Evolutionary conservation across 2,888 invertebrate species (phyloP).

Genomic region (Chrysopilus asiliformis): DNA sequence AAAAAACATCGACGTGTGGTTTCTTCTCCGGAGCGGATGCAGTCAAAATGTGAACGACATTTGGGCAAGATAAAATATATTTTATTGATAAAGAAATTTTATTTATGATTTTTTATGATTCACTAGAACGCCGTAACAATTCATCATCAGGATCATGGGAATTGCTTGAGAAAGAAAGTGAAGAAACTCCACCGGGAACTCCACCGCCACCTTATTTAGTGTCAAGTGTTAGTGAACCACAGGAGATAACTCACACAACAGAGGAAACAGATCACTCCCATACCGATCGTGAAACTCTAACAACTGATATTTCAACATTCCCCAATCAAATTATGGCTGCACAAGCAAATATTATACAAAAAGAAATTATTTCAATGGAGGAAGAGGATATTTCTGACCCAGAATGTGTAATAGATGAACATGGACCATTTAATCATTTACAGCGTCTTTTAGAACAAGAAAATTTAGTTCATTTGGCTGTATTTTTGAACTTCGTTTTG

Average conservation of each 20-base stretch:
- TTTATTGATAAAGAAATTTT: neutral
- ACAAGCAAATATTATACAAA: constrained; percentile 39
- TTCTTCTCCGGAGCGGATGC: constrained; percentile 36
- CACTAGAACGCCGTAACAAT: constrained; percentile 30
- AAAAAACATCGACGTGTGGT: constrained; percentile 33
- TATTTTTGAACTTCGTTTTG: constrained; percentile 83
- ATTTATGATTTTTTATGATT: neutral
- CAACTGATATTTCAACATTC: constrained; percentile 14
- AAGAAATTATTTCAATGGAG: constrained; percentile 88
- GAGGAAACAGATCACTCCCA: constrained; percentile 7
- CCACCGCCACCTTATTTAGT: constrained; percentile 69
- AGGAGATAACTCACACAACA: neutral
- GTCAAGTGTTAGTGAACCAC: constrained; percentile 19
- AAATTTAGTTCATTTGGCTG: constrained; percentile 69
- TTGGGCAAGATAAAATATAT: constrained; percentile 21
- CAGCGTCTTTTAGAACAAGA: constrained; percentile 70
- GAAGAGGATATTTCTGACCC: constrained; percentile 86
- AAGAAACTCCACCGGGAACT: constrained; percentile 67
- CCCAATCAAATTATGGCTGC: constrained; percentile 30
- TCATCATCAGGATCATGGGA: constrained; percentile 36
- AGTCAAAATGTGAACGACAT: constrained; percentile 25
- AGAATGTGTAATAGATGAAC: constrained; percentile 65
- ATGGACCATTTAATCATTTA: constrained; percentile 80
- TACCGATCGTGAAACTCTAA: constrained; percentile 14
- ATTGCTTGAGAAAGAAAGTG: constrained; percentile 32